Conservation (phyloP, 2,888 invertebrate genomes). For the Pemphredon lugubris region DNA sequence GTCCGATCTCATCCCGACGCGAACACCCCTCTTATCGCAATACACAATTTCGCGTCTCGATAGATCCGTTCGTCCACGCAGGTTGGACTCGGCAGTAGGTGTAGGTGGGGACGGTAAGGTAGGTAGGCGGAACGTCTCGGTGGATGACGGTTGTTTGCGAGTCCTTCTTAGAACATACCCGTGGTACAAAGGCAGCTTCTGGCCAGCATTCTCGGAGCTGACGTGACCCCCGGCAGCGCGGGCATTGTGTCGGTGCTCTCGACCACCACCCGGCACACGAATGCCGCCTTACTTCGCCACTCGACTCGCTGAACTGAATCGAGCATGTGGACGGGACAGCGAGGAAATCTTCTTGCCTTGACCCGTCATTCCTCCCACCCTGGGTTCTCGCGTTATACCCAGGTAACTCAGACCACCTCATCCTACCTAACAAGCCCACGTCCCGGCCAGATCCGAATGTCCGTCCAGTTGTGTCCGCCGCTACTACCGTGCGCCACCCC, state of each 20-base stretch:
- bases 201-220: conserved; percentile 65
- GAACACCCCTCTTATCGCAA: no score
- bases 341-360: conserved; percentile 72
- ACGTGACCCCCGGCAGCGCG: conserved; percentile 72
- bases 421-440: no score
- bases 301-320: conserved; percentile 64
- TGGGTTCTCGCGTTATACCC: conserved; percentile 22
- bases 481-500: conserved; percentile 17
- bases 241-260: conserved; percentile 73
- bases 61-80: neutral
- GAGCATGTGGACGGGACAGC: conserved; percentile 73
- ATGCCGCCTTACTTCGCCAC: conserved; percentile 62
- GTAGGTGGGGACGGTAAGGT: neutral
- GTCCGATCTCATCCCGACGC: no score
- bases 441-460: no score
- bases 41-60: neutral
- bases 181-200: conserved; percentile 67
- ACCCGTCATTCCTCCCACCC: conserved; percentile 62
- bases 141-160: conserved; percentile 67
- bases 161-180: conserved; percentile 68
- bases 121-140: conserved; percentile 4
- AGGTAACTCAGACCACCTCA: conserved; percentile 64
- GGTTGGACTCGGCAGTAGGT: neutral
- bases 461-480: conserved; percentile 59
- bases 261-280: conserved; percentile 61